Percentiles rank a stretch among this genome's conserved stretches.
Evolutionary conservation across 1,140 invertebrate species (phyloP).

Genomic region (Tribolium castaneum): DNA sequence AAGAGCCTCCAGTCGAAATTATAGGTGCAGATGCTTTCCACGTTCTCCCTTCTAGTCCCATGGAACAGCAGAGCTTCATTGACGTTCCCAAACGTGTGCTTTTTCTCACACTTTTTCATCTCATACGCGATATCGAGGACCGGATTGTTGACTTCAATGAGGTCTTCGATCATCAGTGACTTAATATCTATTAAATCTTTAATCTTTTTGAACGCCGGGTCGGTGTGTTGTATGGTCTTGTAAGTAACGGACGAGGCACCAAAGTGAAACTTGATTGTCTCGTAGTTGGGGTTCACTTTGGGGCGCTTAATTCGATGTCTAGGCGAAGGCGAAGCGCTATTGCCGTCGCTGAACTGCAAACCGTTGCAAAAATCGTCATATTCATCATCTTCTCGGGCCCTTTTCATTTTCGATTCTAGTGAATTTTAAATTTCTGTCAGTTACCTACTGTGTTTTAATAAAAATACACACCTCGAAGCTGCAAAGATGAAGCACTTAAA

Average conservation of each 20-base stretch:
- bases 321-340: not conserved
- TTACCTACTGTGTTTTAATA: not conserved
- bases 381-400: not conserved
- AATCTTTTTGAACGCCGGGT: not conserved
- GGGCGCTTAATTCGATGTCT: not conserved
- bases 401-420: not conserved
- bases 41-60: not conserved
- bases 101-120: constrained; percentile 12
- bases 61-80: constrained; percentile 7
- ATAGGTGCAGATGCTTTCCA: constrained; percentile 9
- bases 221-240: not conserved
- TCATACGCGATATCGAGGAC: constrained; percentile 8
- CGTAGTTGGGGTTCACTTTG: not conserved
- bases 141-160: not conserved
- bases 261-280: not conserved
- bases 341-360: not conserved
- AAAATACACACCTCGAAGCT: not conserved
- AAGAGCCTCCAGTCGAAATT: constrained; percentile 31
- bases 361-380: not conserved
- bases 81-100: not conserved
- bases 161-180: not conserved
- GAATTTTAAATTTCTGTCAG: not conserved
- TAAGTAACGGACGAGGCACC: not conserved
- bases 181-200: not conserved
- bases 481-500: no score